Percentiles rank a stretch among this genome's conserved stretches.
phyloP scores from a whole-genome alignment of 1,140 invertebrate species.

The Bemisia tabaci region DNA sequence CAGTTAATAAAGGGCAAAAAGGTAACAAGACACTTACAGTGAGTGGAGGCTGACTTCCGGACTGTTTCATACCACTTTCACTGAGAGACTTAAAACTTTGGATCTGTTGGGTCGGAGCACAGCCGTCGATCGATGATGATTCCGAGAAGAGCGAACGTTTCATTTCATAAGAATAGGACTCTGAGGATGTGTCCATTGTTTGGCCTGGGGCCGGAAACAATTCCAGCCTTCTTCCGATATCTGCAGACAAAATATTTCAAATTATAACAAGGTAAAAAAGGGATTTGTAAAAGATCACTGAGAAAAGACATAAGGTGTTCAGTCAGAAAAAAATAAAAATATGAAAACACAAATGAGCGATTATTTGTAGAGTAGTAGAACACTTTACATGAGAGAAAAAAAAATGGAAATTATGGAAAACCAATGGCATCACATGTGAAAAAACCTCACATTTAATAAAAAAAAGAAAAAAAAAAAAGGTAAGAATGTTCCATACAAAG shows the following conservation, averaged over 20 bases:
- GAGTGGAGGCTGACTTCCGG: conserved; percentile 25
- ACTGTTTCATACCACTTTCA: conserved; percentile 23
- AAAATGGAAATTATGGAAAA: too few species aligned
- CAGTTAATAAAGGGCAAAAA: too few species aligned
- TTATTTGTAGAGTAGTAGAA: too few species aligned
- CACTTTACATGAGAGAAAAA: too few species aligned
- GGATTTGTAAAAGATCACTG: neutral
- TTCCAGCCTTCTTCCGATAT: neutral
- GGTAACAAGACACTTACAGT: too few species aligned
- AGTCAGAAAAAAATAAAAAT: too few species aligned
- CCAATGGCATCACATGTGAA: too few species aligned
- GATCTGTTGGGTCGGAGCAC: conserved; percentile 6
- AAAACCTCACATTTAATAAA: too few species aligned
- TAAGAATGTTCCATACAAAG: too few species aligned
- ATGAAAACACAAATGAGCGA: too few species aligned
- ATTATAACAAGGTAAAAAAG: neutral
- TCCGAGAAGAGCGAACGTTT: conserved; percentile 12
- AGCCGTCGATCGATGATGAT: conserved; percentile 7
- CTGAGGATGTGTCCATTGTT: conserved; percentile 5
- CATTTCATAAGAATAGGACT: conserved; percentile 11
- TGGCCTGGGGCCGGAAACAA: neutral
- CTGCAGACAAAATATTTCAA: neutral
- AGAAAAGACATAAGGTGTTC: neutral
- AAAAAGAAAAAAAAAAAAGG: too few species aligned
- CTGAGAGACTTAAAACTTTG: conserved; percentile 7